Base-by-base conservation (phyloP, 35 echinoderm and acorn worm species). In the Nesometra sesokonis region DNA sequence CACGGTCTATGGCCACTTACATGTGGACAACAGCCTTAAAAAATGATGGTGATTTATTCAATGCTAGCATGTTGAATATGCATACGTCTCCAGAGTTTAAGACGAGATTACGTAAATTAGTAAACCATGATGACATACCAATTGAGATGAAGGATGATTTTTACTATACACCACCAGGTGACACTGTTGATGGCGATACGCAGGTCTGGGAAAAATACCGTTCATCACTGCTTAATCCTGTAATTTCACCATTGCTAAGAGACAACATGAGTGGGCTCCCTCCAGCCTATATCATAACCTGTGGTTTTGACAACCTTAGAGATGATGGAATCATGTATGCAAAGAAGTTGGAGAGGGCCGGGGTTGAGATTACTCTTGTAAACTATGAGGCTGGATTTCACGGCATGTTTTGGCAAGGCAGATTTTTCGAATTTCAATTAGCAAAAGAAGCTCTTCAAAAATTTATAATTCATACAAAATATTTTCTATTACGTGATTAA, bases 351-450 rank as follows among this genome's bases (percentile, higher is more conserved):
- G 76, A 77, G 36, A 78, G 86, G 34, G 86, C 86, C 38, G 87
- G 86, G 0, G 89, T 93, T 23, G 78, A 35, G 31, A 91, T 91
- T 15, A 85, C 46, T 0, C 93, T 91, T 89, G 77, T 82, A 19
- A 91, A 97, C 46, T 97, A 93, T 36, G 91, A 97, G 2, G 91
- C 39, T 1, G 94, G 86, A 0, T 97, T 97, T 81, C 94, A 97
- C 79, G 94, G 94, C 3, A 87, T 97, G 0, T 78, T 96, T 19
- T 67, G 80, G 34, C 30, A 23, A 36, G 35, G 76, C 17, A 77
- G 21, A n/a, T 89, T 89, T 78, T 67, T 89, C 7, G 88, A 82
- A 17, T 67, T 32, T 30, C 29, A 84, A 78, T 84, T 89, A 31
- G 76, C 9, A 67, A 67, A 67, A 67, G 52, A 67, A 67, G 52